Conservation (phyloP, 37 sponge, comb jelly and placozoan genomes). For the Geodia barretti region DNA sequence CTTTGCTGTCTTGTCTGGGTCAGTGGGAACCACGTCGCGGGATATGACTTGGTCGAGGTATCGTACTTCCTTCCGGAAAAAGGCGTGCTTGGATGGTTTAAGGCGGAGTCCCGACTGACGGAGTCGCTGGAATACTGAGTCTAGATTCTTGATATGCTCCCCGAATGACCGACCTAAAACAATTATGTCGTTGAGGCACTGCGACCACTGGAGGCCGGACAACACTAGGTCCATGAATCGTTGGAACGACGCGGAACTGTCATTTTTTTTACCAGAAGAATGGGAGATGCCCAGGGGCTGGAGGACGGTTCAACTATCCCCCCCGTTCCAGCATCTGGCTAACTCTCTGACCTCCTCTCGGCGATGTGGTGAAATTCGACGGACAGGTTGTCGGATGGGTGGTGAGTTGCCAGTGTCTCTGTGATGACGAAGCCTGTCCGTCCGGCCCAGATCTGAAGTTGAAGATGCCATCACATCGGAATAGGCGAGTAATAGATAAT, state of each 20-base stretch:
- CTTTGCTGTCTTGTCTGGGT: constrained; percentile 15
- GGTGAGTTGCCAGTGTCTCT: constrained; percentile 5
- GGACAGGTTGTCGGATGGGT: constrained; percentile 36
- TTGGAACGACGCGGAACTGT: constrained; percentile 18
- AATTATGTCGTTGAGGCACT: constrained; percentile 43
- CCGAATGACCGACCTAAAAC: constrained; percentile 30
- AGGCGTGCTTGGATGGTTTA: constrained; percentile 14
- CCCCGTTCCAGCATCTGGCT: constrained; percentile 10
- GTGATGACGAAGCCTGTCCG: constrained; percentile 10
- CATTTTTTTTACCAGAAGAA: constrained; percentile 42
- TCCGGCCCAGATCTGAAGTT: constrained; percentile 4
- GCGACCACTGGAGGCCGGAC: constrained; percentile 16
- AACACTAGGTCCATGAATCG: constrained; percentile 36
- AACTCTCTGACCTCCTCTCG: neutral
- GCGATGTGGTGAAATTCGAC: constrained; percentile 13
- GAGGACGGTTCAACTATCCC: constrained; percentile 23
- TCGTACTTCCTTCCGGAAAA: neutral
- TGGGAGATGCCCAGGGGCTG: constrained; percentile 37
- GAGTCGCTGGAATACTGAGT: constrained; percentile 1
- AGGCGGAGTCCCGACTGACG: constrained; percentile 2
- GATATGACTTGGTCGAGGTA: constrained; percentile 40
- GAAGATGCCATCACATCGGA: too few relatives aligned
- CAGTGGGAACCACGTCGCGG: constrained; percentile 4
- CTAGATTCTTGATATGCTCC: constrained; percentile 16
- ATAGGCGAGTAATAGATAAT: too few relatives aligned